Evolutionary conservation across 2,797 vertebrate species (phyloP).

Genomic region (Smutsia temminckii): DNA sequence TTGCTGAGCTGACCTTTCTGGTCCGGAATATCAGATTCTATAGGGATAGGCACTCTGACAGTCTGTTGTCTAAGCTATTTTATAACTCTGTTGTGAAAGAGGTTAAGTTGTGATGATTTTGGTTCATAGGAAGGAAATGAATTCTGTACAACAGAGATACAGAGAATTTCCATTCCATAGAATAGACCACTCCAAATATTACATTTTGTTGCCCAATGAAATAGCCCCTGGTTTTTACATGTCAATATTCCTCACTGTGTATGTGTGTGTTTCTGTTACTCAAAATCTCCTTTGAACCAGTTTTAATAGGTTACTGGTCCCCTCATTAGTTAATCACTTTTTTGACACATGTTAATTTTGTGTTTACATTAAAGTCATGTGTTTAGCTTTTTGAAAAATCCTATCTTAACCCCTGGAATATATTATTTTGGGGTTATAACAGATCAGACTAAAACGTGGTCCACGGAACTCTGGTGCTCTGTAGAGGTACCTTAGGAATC

Average conservation of each 20-base stretch:
- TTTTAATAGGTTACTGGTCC: neutral
- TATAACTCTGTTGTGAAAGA: neutral
- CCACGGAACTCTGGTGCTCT: neutral
- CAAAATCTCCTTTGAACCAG: neutral
- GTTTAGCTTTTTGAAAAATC: constrained; percentile 1
- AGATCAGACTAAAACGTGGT: neutral
- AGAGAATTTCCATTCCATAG: neutral
- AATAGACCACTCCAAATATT: neutral
- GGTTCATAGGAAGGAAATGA: neutral
- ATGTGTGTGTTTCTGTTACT: neutral
- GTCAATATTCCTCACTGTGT: neutral
- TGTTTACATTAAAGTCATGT: constrained; percentile 27
- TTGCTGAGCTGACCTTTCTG: neutral
- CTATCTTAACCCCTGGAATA: neutral
- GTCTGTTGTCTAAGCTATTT: neutral
- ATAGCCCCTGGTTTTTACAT: neutral
- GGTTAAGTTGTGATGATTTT: neutral
- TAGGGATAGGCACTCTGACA: neutral
- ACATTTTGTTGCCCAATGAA: neutral
- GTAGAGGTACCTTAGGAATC: constrained; percentile 1
- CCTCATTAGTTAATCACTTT: constrained; percentile 25
- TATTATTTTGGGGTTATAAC: neutral
- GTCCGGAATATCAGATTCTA: neutral
- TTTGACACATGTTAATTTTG: neutral
- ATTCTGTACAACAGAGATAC: neutral